Percentiles rank a stretch among this genome's conserved stretches.
Evolutionary conservation across 2,888 invertebrate genomes (phyloP).

Genomic region (Eudasyphora cyanicolor): DNA sequence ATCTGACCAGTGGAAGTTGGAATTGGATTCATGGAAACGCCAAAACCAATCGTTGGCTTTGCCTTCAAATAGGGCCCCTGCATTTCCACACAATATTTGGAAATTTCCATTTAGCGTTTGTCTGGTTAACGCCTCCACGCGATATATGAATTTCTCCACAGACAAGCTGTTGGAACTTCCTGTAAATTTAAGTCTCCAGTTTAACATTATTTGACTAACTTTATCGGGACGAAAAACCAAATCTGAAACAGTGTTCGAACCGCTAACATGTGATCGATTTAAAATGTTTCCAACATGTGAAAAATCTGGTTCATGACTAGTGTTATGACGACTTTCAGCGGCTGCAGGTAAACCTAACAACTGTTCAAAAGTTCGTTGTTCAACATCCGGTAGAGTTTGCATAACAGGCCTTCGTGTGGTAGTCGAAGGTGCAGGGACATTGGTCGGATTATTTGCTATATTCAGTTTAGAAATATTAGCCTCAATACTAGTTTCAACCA

Average conservation of each 20-base stretch:
- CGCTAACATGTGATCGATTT: not conserved
- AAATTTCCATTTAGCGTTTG: no score
- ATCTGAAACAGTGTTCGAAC: not conserved
- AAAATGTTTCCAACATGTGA: not conserved
- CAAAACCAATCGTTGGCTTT: no score
- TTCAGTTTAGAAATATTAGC: not conserved
- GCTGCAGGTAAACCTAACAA: not conserved
- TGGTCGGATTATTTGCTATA: not conserved
- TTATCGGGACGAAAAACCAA: not conserved
- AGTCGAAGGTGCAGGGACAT: not conserved
- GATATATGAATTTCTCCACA: conserved; percentile 51
- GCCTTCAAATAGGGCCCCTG: no score
- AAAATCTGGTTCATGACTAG: not conserved
- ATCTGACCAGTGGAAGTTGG: no score
- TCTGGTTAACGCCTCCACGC: conserved; percentile 40
- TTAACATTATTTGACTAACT: conserved; percentile 31
- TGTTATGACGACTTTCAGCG: not conserved
- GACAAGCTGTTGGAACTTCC: conserved; percentile 6
- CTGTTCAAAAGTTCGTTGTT: not conserved
- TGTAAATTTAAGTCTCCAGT: conserved; percentile 43
- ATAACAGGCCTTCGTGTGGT: not conserved
- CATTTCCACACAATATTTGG: no score
- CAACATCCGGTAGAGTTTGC: not conserved
- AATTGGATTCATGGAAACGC: no score
- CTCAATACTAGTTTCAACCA: not conserved